These are phyloP conservation scores for Oreocharis arfaki DNA, from an alignment of 2,113 vertebrate species.

Conservation along the genomic window DNA sequence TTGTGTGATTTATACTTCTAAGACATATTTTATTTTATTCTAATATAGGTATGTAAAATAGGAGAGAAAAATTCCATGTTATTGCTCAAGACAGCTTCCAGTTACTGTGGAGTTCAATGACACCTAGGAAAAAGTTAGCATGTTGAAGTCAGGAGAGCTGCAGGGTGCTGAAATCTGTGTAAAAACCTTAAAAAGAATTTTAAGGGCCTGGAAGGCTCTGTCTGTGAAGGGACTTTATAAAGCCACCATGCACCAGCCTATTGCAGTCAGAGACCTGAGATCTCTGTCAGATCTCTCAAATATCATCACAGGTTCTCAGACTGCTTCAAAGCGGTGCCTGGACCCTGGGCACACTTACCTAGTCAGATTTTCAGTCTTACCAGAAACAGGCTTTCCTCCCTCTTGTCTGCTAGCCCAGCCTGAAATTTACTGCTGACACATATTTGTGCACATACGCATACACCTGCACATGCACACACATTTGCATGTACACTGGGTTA, in stretches of 20 bases:
- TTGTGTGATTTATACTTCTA: background rate
- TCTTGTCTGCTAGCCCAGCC: background rate
- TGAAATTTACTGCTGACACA: background rate
- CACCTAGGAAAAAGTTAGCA: background rate
- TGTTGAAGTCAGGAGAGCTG: background rate
- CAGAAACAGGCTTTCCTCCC: background rate
- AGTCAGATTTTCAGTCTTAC: background rate
- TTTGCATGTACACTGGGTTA: background rate
- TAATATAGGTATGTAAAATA: background rate
- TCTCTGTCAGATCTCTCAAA: background rate
- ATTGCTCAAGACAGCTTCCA: background rate
- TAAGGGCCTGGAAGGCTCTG: background rate
- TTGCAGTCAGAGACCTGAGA: background rate
- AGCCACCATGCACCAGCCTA: rapidly evolving
- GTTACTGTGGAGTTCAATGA: background rate
- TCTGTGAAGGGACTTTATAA: background rate
- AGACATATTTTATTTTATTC: background rate
- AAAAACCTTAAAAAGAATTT: background rate
- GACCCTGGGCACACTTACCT: rapidly evolving
- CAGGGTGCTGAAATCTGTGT: background rate
- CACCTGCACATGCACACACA: background rate
- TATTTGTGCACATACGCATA: no score
- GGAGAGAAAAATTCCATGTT: background rate
- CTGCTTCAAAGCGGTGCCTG: background rate
- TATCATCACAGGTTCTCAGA: background rate